These are phyloP conservation scores for Nyctereutes procyonoides DNA, from an alignment of 2,113 vertebrate genomes.

Conservation along the genomic window DNA sequence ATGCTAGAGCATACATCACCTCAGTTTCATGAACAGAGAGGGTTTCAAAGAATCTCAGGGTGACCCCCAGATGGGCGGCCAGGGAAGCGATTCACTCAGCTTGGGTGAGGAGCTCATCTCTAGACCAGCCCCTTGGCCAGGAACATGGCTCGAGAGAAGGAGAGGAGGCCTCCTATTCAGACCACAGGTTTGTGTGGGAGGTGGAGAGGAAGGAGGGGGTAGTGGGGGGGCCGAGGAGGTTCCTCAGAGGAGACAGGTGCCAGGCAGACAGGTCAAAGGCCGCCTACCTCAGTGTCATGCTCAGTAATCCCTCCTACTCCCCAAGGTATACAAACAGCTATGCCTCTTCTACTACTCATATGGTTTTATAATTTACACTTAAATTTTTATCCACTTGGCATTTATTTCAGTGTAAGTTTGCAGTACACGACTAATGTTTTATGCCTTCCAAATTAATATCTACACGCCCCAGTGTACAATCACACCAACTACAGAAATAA, in stretches of 20 bases:
- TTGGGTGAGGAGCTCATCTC: neutral
- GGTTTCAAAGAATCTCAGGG: neutral
- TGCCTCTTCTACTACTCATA: neutral
- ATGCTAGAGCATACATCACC: neutral
- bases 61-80: neutral
- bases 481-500: neutral
- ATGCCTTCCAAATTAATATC: neutral
- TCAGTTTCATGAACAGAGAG: neutral
- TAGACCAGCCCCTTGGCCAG: too few relatives aligned
- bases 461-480: neutral
- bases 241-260: neutral
- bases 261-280: neutral
- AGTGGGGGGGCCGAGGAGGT: rapidly evolving
- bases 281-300: neutral
- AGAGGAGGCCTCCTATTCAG: neutral
- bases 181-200: neutral
- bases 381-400: neutral
- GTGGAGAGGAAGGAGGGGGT: too few relatives aligned
- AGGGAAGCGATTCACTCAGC: neutral
- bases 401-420: neutral
- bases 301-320: neutral
- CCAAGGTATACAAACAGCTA: neutral
- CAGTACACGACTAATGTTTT: neutral
- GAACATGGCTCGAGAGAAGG: too few relatives aligned
- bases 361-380: neutral